Evolutionary conservation across 2,888 invertebrate genomes (phyloP).

Genomic region (Sylvicola fuscatus): DNA sequence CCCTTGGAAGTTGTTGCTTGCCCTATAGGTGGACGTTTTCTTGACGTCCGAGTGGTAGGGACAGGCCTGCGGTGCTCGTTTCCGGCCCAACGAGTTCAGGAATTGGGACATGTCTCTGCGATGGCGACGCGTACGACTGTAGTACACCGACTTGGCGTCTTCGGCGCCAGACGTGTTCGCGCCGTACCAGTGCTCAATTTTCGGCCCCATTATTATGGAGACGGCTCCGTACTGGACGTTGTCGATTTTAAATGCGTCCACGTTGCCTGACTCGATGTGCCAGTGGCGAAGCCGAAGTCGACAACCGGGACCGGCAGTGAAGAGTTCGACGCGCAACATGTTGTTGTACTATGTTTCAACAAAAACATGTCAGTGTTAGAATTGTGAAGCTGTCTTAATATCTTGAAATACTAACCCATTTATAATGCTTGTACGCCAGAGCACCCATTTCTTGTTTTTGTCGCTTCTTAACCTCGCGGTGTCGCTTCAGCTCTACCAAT

Average conservation of each 20-base stretch:
- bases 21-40: too few relatives aligned
- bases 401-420: background rate
- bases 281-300: constrained; percentile 4
- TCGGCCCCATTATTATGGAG: constrained; percentile 4
- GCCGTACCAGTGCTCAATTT: constrained; percentile 5
- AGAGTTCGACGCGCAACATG: constrained; percentile 3
- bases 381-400: background rate
- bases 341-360: constrained; percentile 4
- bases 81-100: too few relatives aligned
- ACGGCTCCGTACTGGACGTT: constrained; percentile 3
- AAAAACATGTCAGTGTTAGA: background rate
- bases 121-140: constrained; percentile 2
- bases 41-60: too few relatives aligned
- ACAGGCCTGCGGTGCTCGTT: too few relatives aligned
- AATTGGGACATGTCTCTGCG: too few relatives aligned
- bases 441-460: constrained; percentile 3
- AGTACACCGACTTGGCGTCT: background rate
- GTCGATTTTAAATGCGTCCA: constrained; percentile 4
- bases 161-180: background rate
- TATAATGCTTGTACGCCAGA: constrained; percentile 1
- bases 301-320: background rate
- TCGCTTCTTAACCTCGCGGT: constrained; percentile 1
- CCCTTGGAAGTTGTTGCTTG: too few relatives aligned
- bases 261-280: constrained; percentile 5
- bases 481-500: constrained; percentile 1